phyloP scores from a whole-genome alignment of 2,113 vertebrate species.

The Cricetomys ansorgei region DNA sequence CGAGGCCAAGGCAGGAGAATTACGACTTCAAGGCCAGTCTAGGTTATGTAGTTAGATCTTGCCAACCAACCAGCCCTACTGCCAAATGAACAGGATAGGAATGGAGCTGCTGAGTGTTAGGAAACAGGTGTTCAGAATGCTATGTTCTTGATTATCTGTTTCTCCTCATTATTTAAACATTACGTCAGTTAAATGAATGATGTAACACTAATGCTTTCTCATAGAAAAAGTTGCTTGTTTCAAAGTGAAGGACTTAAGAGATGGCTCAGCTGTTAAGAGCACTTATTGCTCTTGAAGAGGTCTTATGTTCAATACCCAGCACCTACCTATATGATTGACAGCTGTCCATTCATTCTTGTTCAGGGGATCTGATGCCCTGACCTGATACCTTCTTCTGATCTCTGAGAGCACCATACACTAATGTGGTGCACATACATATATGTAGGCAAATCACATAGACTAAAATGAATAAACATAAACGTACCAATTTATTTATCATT shows the following conservation, averaged over 20 bases:
- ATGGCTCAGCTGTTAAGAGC: neutral
- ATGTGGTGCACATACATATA: neutral
- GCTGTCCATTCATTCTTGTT: neutral
- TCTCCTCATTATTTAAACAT: neutral
- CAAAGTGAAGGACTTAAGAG: neutral
- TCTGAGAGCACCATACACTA: neutral
- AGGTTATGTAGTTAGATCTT: neutral
- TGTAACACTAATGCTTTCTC: neutral
- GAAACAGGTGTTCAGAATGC: neutral
- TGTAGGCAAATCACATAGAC: neutral
- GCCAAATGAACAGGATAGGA: neutral
- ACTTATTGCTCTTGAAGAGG: neutral
- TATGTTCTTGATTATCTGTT: neutral
- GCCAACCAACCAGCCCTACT: neutral
- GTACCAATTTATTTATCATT: too few relatives aligned
- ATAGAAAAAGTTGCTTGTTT: neutral
- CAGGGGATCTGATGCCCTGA: neutral
- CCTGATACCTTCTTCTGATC: neutral
- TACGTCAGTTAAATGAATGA: neutral
- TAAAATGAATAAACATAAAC: neutral
- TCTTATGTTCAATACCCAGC: neutral
- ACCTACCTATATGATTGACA: neutral
- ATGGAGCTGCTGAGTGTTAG: neutral
- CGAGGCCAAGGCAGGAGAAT: neutral
- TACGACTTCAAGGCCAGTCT: neutral